Conservation (phyloP, 2,888 invertebrate genomes). For the Autographa pulchrina region DNA sequence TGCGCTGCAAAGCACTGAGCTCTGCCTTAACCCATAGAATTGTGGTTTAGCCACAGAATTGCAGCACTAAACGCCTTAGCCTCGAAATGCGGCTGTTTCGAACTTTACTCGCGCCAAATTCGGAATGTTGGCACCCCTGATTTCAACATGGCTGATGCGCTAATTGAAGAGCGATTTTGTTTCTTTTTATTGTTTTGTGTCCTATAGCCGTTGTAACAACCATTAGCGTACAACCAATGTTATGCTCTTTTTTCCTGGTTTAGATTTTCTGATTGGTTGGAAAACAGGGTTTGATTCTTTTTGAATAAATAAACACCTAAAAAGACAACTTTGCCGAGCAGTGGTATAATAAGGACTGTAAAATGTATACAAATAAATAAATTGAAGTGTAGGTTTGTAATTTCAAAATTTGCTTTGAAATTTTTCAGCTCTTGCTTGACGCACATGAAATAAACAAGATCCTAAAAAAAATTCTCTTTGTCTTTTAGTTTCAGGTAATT, state of each 20-base stretch:
- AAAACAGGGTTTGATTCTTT: not conserved
- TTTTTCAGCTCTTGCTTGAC: too few relatives aligned
- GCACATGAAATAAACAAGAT: not conserved
- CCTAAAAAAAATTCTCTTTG: too few relatives aligned
- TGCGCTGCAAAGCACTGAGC: slow-evolving; percentile 40
- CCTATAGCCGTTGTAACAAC: slow-evolving; percentile 24
- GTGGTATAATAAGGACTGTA: too few relatives aligned
- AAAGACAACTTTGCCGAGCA: too few relatives aligned
- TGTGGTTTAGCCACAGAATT: slow-evolving; percentile 58
- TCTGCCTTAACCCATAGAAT: slow-evolving; percentile 56
- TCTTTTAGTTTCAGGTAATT: too few relatives aligned
- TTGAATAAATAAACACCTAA: too few relatives aligned
- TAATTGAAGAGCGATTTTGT: slow-evolving; percentile 42
- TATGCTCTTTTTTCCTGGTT: slow-evolving; percentile 4
- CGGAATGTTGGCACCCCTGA: slow-evolving; percentile 56
- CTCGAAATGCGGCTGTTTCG: slow-evolving; percentile 45
- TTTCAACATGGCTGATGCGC: slow-evolving; percentile 42
- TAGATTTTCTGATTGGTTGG: not conserved
- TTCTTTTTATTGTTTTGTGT: slow-evolving; percentile 41
- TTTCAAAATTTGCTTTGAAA: too few relatives aligned
- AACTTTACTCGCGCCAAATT: slow-evolving; percentile 42
- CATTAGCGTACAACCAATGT: slow-evolving; percentile 14
- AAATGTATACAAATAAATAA: too few relatives aligned
- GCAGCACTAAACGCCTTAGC: slow-evolving; percentile 60
- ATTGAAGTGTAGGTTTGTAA: too few relatives aligned